Evolutionary conservation across 2,888 invertebrate species (phyloP).

Genomic region (Argyra leucocephala): DNA sequence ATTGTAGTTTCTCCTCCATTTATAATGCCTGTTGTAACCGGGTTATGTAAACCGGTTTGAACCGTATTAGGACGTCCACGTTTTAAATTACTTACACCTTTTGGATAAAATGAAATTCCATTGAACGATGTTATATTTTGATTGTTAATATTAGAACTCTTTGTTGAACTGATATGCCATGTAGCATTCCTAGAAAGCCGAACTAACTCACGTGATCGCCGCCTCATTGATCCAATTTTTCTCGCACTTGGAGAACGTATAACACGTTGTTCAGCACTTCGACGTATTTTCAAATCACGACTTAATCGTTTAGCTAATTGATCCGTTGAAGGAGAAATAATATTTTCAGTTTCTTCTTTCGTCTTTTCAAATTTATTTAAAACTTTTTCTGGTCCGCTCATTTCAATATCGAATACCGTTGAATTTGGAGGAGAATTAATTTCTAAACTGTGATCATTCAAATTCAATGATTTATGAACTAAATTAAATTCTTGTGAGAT

Average conservation of each 20-base stretch:
- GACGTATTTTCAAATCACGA: slow-evolving; percentile 63
- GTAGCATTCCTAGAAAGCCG: slow-evolving; percentile 54
- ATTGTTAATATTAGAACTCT: slow-evolving; percentile 16
- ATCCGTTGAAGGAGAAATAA: slow-evolving; percentile 46
- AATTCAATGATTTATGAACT: slow-evolving; percentile 24
- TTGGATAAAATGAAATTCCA: slow-evolving; percentile 45
- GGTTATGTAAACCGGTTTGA: slow-evolving; percentile 36
- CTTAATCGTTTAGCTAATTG: slow-evolving; percentile 61
- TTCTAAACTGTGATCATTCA: slow-evolving; percentile 16
- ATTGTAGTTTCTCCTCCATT: slow-evolving; percentile 15
- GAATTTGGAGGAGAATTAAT: slow-evolving; percentile 5
- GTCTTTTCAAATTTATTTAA: slow-evolving; percentile 66
- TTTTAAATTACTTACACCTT: slow-evolving; percentile 43
- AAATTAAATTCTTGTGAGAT: slow-evolving; percentile 58
- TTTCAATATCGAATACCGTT: slow-evolving; percentile 13
- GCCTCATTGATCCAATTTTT: slow-evolving; percentile 65
- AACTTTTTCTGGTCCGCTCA: slow-evolving; percentile 51
- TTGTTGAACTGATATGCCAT: slow-evolving; percentile 48
- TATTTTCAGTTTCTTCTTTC: slow-evolving; percentile 53
- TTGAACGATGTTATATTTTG: slow-evolving; percentile 15
- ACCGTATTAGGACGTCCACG: slow-evolving; percentile 47
- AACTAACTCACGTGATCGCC: slow-evolving; percentile 57
- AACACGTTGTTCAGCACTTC: slow-evolving; percentile 58
- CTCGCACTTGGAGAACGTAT: slow-evolving; percentile 72
- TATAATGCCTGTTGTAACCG: neutral